A percentile compares a stretch with the other conserved stretches of the same genome.
Evolutionary conservation across 1,140 invertebrate genomes (phyloP).

Genomic region (Monochamus saltuarius): DNA sequence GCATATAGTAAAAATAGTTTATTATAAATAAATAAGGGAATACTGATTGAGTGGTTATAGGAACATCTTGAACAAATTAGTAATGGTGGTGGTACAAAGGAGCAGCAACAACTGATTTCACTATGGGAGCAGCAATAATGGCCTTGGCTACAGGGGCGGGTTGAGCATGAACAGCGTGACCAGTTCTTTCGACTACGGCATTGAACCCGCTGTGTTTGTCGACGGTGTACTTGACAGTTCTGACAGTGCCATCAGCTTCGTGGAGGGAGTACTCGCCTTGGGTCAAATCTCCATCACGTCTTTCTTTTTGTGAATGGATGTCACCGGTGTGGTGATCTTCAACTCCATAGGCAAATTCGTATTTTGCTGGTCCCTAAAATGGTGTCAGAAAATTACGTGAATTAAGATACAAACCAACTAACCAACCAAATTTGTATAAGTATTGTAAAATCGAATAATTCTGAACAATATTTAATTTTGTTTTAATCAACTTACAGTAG

Average conservation of each 20-base stretch:
- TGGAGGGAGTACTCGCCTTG: conserved; percentile 47
- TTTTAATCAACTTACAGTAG: too few relatives aligned
- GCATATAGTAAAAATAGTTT: conserved; percentile 3
- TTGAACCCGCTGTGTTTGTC: conserved; percentile 54
- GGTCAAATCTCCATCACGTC: conserved; percentile 33
- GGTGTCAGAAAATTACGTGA: too few relatives aligned
- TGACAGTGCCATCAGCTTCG: conserved; percentile 57
- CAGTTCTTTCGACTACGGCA: conserved; percentile 36
- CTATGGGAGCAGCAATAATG: conserved; percentile 2
- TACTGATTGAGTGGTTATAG: too few relatives aligned
- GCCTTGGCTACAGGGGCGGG: conserved; percentile 1
- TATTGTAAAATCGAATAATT: too few relatives aligned
- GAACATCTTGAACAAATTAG: neutral
- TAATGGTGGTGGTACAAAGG: conserved; percentile 14
- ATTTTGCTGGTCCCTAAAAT: conserved; percentile 31
- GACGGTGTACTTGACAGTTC: conserved; percentile 58
- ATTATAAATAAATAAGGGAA: neutral
- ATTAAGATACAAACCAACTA: too few relatives aligned
- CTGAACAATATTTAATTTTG: too few relatives aligned
- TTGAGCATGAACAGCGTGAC: conserved; percentile 27
- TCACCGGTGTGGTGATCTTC: conserved; percentile 56
- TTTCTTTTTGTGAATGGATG: conserved; percentile 38
- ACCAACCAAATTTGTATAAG: too few relatives aligned
- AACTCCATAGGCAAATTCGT: conserved; percentile 37
- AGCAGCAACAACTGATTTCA: conserved; percentile 12